These are phyloP conservation scores for Champsocephalus gunnari DNA, from an alignment of 2,797 vertebrate species.

Conservation along the genomic window DNA sequence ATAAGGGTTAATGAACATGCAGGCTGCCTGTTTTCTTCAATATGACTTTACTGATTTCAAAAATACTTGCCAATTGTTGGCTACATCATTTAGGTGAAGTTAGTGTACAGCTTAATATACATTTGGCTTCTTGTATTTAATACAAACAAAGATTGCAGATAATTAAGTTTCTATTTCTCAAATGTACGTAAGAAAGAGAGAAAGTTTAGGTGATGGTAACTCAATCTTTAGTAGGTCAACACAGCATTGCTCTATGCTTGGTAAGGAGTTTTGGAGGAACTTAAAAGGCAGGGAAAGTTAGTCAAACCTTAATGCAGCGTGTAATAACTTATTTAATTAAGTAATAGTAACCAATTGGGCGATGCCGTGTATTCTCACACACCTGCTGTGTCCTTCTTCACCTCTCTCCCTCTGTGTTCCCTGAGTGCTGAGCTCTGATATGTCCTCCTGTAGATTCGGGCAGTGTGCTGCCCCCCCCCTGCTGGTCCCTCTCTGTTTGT, in stretches of 20 bases:
- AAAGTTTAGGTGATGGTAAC: neutral
- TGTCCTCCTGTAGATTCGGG: neutral
- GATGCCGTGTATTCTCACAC: neutral
- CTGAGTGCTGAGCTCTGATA: conserved; percentile 6
- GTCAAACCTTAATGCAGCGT: neutral
- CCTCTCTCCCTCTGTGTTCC: neutral
- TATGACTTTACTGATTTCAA: neutral
- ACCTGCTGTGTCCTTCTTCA: neutral
- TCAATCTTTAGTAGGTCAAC: neutral
- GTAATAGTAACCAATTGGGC: neutral
- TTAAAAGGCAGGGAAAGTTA: neutral
- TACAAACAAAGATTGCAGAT: neutral
- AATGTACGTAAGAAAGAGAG: neutral
- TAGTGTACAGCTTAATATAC: neutral
- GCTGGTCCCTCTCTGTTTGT: conserved; percentile 52
- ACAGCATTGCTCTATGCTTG: neutral
- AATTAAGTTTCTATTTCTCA: neutral
- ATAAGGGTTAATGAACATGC: neutral
- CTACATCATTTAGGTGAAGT: neutral
- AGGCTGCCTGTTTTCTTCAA: too few species aligned
- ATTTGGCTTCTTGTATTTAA: neutral
- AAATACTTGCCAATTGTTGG: neutral
- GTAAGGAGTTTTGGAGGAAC: neutral
- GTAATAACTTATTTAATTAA: neutral
- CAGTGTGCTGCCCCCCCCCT: conserved; percentile 60